Evolutionary conservation across 2,888 invertebrate genomes (phyloP).

Genomic region (Merodon equestris): DNA sequence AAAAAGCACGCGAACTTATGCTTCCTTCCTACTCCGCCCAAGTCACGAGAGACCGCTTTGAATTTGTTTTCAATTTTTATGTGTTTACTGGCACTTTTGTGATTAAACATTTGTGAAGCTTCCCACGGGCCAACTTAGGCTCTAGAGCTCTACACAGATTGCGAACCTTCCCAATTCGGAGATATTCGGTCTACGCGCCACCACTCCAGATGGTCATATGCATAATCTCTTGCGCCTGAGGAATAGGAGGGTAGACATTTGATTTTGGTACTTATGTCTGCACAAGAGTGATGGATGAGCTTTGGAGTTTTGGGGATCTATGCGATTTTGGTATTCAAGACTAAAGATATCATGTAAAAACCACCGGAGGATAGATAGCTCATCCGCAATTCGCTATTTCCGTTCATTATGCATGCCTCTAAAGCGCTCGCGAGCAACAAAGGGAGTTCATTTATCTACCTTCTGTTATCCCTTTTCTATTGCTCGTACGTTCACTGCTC

Average conservation of each 20-base stretch:
- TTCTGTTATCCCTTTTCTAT: background rate
- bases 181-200: background rate
- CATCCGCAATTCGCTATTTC: too few species aligned
- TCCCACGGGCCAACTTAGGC: too few species aligned
- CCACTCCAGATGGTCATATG: background rate
- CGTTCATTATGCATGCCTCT: background rate
- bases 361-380: background rate
- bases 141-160: too few species aligned
- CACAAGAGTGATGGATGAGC: conserved; percentile 55
- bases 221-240: background rate
- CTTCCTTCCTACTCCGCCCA: too few species aligned
- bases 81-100: too few species aligned
- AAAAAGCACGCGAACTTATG: too few species aligned
- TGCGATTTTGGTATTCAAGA: background rate
- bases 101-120: too few species aligned
- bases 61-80: too few species aligned
- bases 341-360: conserved; percentile 22
- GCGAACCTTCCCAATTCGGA: too few species aligned
- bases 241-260: background rate
- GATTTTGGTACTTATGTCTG: conserved; percentile 33
- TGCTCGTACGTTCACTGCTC: too few species aligned
- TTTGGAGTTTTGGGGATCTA: conserved; percentile 18
- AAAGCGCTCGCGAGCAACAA: background rate
- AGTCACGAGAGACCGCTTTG: too few species aligned
- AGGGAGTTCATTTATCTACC: conserved; percentile 12